phyloP scores from a whole-genome alignment of 2,113 vertebrate genomes.

The Epinephelus cyanopodus region DNA sequence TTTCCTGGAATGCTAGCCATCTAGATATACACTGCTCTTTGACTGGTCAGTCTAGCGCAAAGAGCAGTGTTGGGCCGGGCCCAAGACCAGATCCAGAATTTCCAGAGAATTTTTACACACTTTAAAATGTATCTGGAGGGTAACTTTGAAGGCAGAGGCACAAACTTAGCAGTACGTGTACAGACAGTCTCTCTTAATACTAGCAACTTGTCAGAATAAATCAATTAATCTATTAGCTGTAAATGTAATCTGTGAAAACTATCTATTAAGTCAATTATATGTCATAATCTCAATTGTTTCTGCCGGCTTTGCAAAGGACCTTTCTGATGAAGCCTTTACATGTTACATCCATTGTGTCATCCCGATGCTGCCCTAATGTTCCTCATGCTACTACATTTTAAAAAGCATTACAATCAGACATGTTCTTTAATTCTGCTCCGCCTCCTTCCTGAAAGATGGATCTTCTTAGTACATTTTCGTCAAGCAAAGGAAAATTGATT shows the following conservation, averaged over 20 bases:
- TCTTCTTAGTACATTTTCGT: background rate
- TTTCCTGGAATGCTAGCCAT: too few relatives aligned
- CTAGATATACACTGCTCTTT: too few relatives aligned
- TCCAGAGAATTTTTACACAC: too few relatives aligned
- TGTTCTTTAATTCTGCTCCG: background rate
- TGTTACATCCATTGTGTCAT: background rate
- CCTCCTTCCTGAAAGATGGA: background rate
- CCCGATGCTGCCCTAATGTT: too few relatives aligned
- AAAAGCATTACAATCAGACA: background rate
- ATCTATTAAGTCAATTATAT: background rate
- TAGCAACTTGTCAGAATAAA: background rate
- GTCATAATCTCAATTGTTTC: background rate
- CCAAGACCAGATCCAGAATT: too few relatives aligned
- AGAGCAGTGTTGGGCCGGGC: too few relatives aligned
- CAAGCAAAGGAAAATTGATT: background rate
- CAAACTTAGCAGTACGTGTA: background rate
- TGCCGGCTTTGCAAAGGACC: background rate
- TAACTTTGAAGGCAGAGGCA: background rate
- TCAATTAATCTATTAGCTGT: background rate
- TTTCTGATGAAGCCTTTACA: background rate
- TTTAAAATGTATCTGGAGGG: too few relatives aligned
- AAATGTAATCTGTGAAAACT: background rate
- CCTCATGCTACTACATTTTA: too few relatives aligned
- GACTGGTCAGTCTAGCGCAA: too few relatives aligned
- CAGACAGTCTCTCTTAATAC: background rate